Evolutionary conservation across 2,888 invertebrate species (phyloP), one percentile per base, ranked within the genome.

Genomic region (Drosophila robusta): DNA sequence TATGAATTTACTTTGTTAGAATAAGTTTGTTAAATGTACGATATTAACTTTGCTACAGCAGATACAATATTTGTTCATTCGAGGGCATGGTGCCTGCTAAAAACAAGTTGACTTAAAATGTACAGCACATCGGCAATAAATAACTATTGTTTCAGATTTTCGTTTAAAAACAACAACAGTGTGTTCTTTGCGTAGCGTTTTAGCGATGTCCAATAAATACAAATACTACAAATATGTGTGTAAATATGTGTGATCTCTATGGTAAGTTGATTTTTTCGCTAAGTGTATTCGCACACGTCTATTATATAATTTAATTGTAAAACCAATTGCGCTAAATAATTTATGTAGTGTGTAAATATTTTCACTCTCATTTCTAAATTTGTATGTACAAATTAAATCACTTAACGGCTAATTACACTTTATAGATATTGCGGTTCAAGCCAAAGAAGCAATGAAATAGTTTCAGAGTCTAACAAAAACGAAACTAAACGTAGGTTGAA

Each of bases 271-370:
- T 69, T 54, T 70, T 56, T 79, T 85, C 58, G 68, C 86, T 82
- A 85, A 61, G 50, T 64, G 45, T 69, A 41, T 11, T 57, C 68
- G 54, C 29, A 9, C 29, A 8, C 29, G 29, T 38, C 54, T 49
- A 57, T 11, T 45, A 47, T 77, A 63, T 75, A 76, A 76, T 71
- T 78, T 68, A 77, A 65, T 65, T 68, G 58, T 76, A 71, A 81
- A 81, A 58, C 87, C 87, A 87, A 87, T 87, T 83, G 80, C 44
- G 75, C 83, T 87, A 83, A 85, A 82, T 83, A 83, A 87, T 77
- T 83, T 85, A 87, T 70, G 60, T 77, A 65, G 66, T 75, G 52
- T 71, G 47, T 63, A 69, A 72, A 71, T 57, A 66, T 60, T 57
- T 63, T 51, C 60, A 52, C 44, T 47, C 36, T 50, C 55, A 18